Evolutionary conservation across 2,888 invertebrate species (phyloP), one percentile per base, ranked within the genome.

Genomic region (Trachelus troglodyta): DNA sequence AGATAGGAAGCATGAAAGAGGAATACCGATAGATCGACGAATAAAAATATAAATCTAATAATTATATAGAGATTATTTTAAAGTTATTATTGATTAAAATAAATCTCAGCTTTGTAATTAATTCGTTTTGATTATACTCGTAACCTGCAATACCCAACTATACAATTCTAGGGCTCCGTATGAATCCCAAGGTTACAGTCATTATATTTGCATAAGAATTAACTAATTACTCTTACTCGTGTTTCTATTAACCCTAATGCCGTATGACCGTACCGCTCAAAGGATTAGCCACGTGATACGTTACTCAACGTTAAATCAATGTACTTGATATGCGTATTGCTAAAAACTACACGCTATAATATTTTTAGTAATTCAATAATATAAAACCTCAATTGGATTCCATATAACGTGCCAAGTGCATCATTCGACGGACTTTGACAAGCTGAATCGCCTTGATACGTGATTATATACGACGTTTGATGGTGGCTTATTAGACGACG

Each of bases 41-140:
- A 34, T 71, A 76, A 76, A 79, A 74, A 68, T 73, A 78, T 78
- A 76, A 78, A 82, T 87, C 86, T 87, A 86, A 86, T 88, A 86
- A 88, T 87, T 86, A 89, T 87, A 89, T 89, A 88, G 87, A 90
- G 87, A 88, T 90, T 90, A 90, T 90, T 90, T 90, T 89, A 87
- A 90, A 89, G 86, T 88, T 87, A 89, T 86, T 87, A 90, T 87
- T 88, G 87, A 87, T 87, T 89, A 85, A 89, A 90, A 90, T 90
- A 90, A 90, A 90, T 89, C 85, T 90, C 89, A 88, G 89, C 90
- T 90, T 90, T 90, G 85, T 90, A 90, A 87, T 75, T 81, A 73
- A 15, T 78, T 77, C 78, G 82, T 82, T 80, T 75, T 75, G 75
- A 80, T 23, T 35, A 23, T 35, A 30, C 69, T 35, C 75, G 6